A percentile compares a stretch with the other conserved stretches of the same genome.
Conservation (phyloP, 2,113 vertebrate species). For the Haliaeetus leucogaster region DNA sequence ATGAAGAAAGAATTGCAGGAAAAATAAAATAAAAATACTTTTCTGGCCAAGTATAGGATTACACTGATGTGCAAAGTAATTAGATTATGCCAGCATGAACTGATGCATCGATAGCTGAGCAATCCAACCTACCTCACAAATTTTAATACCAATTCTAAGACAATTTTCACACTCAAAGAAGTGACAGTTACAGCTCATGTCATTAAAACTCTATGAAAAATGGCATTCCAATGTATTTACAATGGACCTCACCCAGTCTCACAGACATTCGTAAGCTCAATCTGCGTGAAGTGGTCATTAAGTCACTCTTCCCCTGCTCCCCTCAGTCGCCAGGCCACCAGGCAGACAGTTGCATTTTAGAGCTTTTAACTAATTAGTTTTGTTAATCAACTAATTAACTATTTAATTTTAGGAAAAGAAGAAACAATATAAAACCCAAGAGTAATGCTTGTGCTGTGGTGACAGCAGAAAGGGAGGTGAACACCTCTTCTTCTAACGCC, state of each 20-base stretch:
- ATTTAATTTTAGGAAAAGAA: neutral
- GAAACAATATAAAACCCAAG: neutral
- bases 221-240: neutral
- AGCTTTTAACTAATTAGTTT: neutral
- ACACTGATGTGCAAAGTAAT: neutral
- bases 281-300: rapidly evolving
- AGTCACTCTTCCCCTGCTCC: neutral
- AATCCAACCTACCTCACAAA: neutral
- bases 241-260: rapidly evolving
- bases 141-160: neutral
- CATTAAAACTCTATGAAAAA: neutral
- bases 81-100: neutral
- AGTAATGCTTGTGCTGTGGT: neutral
- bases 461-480: neutral
- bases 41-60: neutral
- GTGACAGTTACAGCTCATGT: neutral
- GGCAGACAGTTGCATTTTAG: neutral
- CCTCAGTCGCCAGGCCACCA: neutral
- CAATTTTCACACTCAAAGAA: neutral
- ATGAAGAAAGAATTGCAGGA: neutral
- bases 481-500: neutral
- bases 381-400: neutral
- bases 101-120: neutral
- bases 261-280: no score
- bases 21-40: neutral